phyloP scores from a whole-genome alignment of 2,888 invertebrate genomes.

The Dryomyza anilis region DNA sequence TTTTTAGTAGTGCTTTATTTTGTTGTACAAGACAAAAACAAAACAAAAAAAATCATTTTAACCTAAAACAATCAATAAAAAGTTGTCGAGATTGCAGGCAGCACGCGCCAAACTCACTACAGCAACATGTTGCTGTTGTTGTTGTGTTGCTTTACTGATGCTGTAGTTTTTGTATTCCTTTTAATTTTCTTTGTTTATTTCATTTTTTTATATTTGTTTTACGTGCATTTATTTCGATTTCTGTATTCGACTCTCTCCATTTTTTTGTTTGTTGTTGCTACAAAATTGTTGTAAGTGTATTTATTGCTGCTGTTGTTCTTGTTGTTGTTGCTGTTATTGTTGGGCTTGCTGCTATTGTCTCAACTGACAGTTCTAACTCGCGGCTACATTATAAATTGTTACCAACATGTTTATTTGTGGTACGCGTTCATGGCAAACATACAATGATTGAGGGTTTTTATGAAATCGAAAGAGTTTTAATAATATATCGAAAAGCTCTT shows the following conservation, averaged over 20 bases:
- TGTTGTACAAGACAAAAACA: neutral
- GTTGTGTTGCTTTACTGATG: neutral
- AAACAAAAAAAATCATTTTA: neutral
- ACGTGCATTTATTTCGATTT: neutral
- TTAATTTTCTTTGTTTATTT: neutral
- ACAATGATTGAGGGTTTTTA: too few relatives aligned
- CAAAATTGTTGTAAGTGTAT: neutral
- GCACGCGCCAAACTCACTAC: constrained; percentile 6
- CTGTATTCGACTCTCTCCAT: neutral
- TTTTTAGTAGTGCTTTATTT: too few relatives aligned
- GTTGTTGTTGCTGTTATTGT: constrained; percentile 1
- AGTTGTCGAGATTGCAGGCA: constrained; percentile 7
- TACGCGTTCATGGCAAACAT: too few relatives aligned
- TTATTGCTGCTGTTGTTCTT: constrained; percentile 7
- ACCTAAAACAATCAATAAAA: constrained; percentile 13
- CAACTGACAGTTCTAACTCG: too few relatives aligned
- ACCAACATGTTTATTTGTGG: too few relatives aligned
- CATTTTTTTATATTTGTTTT: neutral
- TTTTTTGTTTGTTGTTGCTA: neutral
- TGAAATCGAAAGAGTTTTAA: too few relatives aligned
- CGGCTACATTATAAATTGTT: too few relatives aligned
- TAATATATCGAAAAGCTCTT: too few relatives aligned
- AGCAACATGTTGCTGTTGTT: neutral
- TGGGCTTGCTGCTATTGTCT: neutral
- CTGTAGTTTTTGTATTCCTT: neutral